phyloP scores from a whole-genome alignment of 2,113 vertebrate species.

The Mola mola region DNA sequence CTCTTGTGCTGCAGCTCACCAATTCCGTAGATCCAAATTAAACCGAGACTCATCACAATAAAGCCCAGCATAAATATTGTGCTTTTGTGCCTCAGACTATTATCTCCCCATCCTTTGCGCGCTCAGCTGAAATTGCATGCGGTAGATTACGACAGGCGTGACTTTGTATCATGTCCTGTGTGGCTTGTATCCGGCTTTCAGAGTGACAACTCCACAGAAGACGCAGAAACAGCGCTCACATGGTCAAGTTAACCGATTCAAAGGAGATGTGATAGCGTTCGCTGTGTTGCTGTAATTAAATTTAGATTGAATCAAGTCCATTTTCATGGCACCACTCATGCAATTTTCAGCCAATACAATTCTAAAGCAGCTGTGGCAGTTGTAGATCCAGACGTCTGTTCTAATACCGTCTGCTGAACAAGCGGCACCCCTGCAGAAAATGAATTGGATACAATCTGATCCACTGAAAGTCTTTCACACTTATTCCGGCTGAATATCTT shows the following conservation, averaged over 20 bases:
- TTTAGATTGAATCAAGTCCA: constrained; percentile 68
- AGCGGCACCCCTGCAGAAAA: constrained; percentile 61
- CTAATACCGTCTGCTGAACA: constrained; percentile 61
- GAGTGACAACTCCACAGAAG: constrained; percentile 46
- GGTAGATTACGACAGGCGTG: constrained; percentile 63
- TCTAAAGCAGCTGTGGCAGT: constrained; percentile 59
- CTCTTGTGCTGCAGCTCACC: constrained; percentile 58
- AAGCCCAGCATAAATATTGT: constrained; percentile 75
- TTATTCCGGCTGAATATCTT: constrained; percentile 67
- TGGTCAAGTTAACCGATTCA: constrained; percentile 62
- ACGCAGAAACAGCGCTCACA: constrained; percentile 35
- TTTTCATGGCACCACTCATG: constrained; percentile 61
- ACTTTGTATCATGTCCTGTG: constrained; percentile 57
- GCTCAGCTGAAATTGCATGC: constrained; percentile 62
- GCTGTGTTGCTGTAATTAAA: constrained; percentile 70
- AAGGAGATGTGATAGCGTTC: constrained; percentile 62
- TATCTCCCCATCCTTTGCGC: constrained; percentile 65
- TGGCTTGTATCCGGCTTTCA: constrained; percentile 40
- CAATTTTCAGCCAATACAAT: constrained; percentile 63
- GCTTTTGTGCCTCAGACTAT: constrained; percentile 65
- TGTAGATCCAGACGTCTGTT: constrained; percentile 63
- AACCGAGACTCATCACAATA: constrained; percentile 79
- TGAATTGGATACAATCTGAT: constrained; percentile 72
- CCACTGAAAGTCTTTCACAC: constrained; percentile 58
- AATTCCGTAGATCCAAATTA: constrained; percentile 75